Evolutionary conservation across 2,888 invertebrate genomes (phyloP).

Genomic region (Tipula unca): DNA sequence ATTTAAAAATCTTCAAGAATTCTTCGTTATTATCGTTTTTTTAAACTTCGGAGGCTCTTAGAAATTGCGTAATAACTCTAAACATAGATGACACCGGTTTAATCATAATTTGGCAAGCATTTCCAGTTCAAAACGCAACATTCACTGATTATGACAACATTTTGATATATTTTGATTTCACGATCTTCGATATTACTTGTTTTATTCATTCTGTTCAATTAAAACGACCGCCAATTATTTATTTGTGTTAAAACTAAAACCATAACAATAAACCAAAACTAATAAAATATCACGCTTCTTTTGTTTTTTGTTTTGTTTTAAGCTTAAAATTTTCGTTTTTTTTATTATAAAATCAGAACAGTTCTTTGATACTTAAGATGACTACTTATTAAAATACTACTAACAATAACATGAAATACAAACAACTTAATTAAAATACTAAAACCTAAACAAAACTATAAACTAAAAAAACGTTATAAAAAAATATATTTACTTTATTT

Average conservation of each 20-base stretch:
- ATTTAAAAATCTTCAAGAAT: too few relatives aligned
- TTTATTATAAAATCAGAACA: not conserved
- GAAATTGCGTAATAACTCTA: too few relatives aligned
- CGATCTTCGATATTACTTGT: too few relatives aligned
- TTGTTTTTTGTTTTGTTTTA: not conserved
- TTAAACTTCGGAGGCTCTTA: too few relatives aligned
- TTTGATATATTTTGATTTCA: not conserved
- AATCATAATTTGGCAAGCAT: not conserved
- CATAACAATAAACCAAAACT: too few relatives aligned
- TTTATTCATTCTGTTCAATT: too few relatives aligned
- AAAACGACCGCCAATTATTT: too few relatives aligned
- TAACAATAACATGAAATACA: not conserved
- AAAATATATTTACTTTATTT: slow-evolving; percentile 18
- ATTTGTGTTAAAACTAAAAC: too few relatives aligned
- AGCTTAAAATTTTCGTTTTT: not conserved
- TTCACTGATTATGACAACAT: not conserved
- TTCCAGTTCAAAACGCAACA: not conserved
- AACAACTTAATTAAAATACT: not conserved
- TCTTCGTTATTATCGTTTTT: too few relatives aligned
- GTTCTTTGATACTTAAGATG: not conserved
- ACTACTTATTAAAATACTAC: not conserved
- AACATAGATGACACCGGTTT: too few relatives aligned
- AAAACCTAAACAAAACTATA: not conserved
- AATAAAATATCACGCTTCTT: not conserved
- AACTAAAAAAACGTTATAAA: slow-evolving; percentile 15